Evolutionary conservation across 2,113 vertebrate species (phyloP).

Genomic region (Pangasianodon hypophthalmus): DNA sequence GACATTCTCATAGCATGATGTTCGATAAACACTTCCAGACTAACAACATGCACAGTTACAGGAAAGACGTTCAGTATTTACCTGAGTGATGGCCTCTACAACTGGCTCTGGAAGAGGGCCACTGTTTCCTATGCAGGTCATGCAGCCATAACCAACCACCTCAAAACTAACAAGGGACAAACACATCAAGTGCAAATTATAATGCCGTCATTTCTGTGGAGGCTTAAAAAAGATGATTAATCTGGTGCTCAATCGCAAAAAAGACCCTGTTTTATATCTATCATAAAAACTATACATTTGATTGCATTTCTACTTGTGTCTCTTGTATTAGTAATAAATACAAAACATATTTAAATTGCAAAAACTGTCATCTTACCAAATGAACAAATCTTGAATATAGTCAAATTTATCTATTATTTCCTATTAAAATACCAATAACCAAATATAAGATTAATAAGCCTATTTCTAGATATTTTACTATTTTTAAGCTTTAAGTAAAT

Average conservation of each 20-base stretch:
- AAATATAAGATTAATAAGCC: background rate
- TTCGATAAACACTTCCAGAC: background rate
- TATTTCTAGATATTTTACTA: background rate
- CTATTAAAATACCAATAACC: background rate
- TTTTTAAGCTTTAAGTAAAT: background rate
- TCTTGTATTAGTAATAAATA: background rate
- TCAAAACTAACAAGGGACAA: conserved; percentile 81
- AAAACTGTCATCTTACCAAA: background rate
- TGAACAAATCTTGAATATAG: background rate
- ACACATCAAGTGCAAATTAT: background rate
- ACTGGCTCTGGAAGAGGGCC: conserved; percentile 91
- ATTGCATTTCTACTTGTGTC: background rate
- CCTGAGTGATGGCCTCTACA: conserved; percentile 91
- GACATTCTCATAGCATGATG: background rate
- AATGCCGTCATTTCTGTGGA: background rate
- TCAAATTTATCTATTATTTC: background rate
- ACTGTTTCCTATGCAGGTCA: conserved; percentile 99
- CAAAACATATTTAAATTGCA: background rate
- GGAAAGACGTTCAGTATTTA: conserved; percentile 59
- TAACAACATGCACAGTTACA: background rate
- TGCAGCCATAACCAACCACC: conserved; percentile 97
- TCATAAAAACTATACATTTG: background rate
- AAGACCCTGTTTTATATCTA: background rate
- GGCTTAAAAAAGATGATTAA: background rate
- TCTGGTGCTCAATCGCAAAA: background rate